A percentile compares a stretch with the other conserved stretches of the same genome.
phyloP scores from a whole-genome alignment of 92 coral and sea anemone genomes.

The Ricordea florida region DNA sequence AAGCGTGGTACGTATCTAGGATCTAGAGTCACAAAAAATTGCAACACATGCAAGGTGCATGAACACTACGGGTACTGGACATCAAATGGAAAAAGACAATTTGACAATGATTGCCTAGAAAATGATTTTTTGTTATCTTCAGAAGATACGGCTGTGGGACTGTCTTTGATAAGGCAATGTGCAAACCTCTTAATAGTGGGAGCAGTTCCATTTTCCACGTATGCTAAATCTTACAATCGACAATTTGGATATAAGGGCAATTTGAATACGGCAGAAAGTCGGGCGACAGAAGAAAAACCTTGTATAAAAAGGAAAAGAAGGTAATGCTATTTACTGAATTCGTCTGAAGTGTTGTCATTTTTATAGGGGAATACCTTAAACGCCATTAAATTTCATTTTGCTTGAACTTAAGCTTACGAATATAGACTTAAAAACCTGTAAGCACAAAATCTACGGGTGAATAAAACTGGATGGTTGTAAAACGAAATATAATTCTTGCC shows the following conservation, averaged over 20 bases:
- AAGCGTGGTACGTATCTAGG: conserved; percentile 30
- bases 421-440: too few relatives aligned
- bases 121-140: conserved; percentile 45
- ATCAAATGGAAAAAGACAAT: neutral
- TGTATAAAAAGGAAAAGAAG: too few relatives aligned
- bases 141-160: conserved; percentile 43
- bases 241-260: conserved; percentile 27
- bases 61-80: conserved; percentile 49
- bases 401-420: too few relatives aligned
- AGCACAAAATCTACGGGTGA: too few relatives aligned
- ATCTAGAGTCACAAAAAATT: conserved; percentile 25
- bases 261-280: too few relatives aligned
- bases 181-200: conserved; percentile 50
- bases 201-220: conserved; percentile 61
- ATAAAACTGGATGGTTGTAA: too few relatives aligned
- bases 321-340: too few relatives aligned
- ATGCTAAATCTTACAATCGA: conserved; percentile 52
- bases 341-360: too few relatives aligned
- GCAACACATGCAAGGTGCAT: conserved; percentile 36
- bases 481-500: too few relatives aligned
- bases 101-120: neutral
- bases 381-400: too few relatives aligned
- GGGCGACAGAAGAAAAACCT: too few relatives aligned
- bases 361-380: too few relatives aligned
- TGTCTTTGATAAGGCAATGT: conserved; percentile 22